Evolutionary conservation across 2,888 invertebrate genomes (phyloP).

Genomic region (Prosopocoilus inquinatus): DNA sequence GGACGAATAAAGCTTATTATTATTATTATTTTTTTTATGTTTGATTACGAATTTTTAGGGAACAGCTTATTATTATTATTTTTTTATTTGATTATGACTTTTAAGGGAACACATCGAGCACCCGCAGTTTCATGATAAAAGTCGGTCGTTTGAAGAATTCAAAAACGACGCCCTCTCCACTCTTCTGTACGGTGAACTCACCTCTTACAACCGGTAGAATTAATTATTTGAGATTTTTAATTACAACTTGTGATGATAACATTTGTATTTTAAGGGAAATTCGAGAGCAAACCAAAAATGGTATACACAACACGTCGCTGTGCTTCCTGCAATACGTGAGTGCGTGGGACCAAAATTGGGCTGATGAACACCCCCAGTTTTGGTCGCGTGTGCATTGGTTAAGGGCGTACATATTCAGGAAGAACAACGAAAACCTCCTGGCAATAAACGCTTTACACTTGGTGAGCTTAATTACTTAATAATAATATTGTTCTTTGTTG

Average conservation of each 20-base stretch:
- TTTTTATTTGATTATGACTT: constrained; percentile 16
- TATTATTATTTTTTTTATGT: no score
- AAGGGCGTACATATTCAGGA: constrained; percentile 55
- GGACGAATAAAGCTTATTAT: no score
- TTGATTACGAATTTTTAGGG: no score
- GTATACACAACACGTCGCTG: constrained; percentile 51
- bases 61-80: neutral
- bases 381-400: constrained; percentile 57
- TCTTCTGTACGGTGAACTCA: constrained; percentile 56
- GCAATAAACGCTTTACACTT: constrained; percentile 54
- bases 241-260: neutral
- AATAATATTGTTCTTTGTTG: no score
- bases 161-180: constrained; percentile 54
- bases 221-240: constrained; percentile 13
- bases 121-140: constrained; percentile 49
- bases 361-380: constrained; percentile 50
- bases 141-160: constrained; percentile 47
- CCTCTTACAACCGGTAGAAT: constrained; percentile 37
- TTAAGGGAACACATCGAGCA: constrained; percentile 56
- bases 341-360: constrained; percentile 50
- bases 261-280: neutral
- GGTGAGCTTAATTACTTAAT: constrained; percentile 40
- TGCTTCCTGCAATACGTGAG: constrained; percentile 52
- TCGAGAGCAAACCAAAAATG: constrained; percentile 8
- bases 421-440: constrained; percentile 53